phyloP scores from a whole-genome alignment of 1,140 invertebrate species.

The Cydia pomonella region DNA sequence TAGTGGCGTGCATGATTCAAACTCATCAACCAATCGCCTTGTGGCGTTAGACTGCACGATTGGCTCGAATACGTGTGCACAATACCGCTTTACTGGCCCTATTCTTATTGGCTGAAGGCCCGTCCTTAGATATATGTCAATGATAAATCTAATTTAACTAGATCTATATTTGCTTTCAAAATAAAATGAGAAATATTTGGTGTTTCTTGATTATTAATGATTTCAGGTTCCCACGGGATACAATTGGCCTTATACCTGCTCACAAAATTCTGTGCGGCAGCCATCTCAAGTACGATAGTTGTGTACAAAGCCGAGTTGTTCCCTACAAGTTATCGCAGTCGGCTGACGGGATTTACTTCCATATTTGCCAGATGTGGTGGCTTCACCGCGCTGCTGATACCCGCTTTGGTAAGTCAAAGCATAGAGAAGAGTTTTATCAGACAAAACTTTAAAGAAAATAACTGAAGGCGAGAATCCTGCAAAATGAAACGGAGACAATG shows the following conservation, averaged over 20 bases:
- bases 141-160: too few species aligned
- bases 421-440: neutral
- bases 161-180: neutral
- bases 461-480: neutral
- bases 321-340: neutral
- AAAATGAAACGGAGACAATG: neutral
- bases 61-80: too few species aligned
- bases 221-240: neutral
- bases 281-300: neutral
- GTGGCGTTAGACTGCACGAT: too few species aligned
- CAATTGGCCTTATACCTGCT: neutral
- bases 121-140: too few species aligned
- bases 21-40: too few species aligned
- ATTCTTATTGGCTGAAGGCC: too few species aligned
- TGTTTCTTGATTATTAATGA: too few species aligned
- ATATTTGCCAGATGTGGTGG: neutral
- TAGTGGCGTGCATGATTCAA: too few species aligned
- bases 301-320: slow-evolving; percentile 11
- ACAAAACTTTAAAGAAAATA: neutral
- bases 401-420: neutral
- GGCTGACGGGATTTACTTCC: neutral
- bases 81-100: too few species aligned
- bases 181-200: too few species aligned
- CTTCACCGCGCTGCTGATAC: neutral
- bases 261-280: neutral